These are phyloP conservation scores for Semnornis frantzii DNA, from an alignment of 2,113 vertebrate genomes.

Conservation along the genomic window DNA sequence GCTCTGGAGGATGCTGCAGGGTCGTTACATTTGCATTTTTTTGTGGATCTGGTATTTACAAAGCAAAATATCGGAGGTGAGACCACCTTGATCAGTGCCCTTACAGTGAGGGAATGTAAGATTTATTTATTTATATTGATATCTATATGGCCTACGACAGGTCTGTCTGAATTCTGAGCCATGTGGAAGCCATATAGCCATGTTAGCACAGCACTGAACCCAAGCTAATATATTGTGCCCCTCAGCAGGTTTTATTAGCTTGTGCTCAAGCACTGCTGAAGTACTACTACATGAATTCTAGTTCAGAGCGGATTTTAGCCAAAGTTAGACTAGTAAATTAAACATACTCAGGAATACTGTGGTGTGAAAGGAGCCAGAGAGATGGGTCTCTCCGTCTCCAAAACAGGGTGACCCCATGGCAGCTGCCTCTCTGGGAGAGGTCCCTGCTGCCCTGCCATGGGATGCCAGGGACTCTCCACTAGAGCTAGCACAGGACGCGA, in stretches of 20 bases:
- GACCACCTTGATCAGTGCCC: background rate
- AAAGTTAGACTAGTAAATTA: slow-evolving; percentile 29
- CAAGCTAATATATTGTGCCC: slow-evolving; percentile 58
- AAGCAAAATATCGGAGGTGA: background rate
- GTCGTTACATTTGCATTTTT: background rate
- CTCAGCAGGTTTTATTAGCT: slow-evolving; percentile 71
- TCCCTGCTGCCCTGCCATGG: background rate
- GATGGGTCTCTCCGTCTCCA: background rate
- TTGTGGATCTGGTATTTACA: background rate
- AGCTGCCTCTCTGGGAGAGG: background rate
- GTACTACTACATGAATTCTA: slow-evolving; percentile 35
- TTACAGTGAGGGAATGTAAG: background rate
- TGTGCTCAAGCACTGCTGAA: slow-evolving; percentile 43
- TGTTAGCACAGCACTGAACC: slow-evolving; percentile 65
- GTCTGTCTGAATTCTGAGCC: slow-evolving; percentile 38
- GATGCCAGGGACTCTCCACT: background rate
- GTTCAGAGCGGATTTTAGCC: slow-evolving; percentile 58
- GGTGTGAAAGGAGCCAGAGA: background rate
- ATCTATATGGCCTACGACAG: slow-evolving; percentile 17
- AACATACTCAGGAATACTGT: background rate
- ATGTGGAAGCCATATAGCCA: slow-evolving; percentile 67
- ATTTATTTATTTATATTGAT: background rate
- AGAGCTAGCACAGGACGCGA: background rate
- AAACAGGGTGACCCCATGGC: background rate
- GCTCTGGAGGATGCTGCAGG: background rate